phyloP scores from a whole-genome alignment of 2,888 invertebrate genomes.

The Chrysolina oricalcia region DNA sequence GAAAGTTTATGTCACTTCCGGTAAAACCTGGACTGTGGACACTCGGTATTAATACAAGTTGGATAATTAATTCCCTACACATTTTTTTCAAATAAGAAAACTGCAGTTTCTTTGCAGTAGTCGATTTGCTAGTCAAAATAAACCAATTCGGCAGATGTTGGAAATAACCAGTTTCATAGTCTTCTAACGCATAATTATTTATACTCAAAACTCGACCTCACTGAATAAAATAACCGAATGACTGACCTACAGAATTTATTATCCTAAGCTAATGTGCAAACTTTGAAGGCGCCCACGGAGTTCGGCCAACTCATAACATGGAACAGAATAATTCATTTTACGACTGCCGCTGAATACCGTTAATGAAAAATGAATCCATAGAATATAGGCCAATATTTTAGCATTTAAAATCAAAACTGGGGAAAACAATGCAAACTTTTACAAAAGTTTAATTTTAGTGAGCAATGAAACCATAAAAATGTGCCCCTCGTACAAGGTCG shows the following conservation, averaged over 20 bases:
- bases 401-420: too few relatives aligned
- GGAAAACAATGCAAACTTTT: too few relatives aligned
- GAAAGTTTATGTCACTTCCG: too few relatives aligned
- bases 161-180: neutral
- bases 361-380: conserved; percentile 3
- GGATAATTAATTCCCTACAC: too few relatives aligned
- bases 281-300: conserved; percentile 13
- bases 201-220: neutral
- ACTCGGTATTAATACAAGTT: too few relatives aligned
- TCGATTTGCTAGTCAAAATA: neutral
- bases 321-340: conserved; percentile 1
- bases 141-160: neutral
- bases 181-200: neutral
- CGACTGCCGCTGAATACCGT: neutral
- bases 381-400: neutral
- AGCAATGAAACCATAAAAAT: too few relatives aligned
- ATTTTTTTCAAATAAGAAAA: too few relatives aligned
- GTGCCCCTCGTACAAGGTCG: too few relatives aligned
- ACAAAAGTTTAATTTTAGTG: too few relatives aligned
- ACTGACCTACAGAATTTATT: neutral
- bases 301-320: neutral
- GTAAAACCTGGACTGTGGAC: too few relatives aligned
- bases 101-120: too few relatives aligned
- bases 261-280: conserved; percentile 7
- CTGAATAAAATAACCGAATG: neutral